phyloP scores from a whole-genome alignment of 2,888 invertebrate genomes.

The Aricia artaxerxes region DNA sequence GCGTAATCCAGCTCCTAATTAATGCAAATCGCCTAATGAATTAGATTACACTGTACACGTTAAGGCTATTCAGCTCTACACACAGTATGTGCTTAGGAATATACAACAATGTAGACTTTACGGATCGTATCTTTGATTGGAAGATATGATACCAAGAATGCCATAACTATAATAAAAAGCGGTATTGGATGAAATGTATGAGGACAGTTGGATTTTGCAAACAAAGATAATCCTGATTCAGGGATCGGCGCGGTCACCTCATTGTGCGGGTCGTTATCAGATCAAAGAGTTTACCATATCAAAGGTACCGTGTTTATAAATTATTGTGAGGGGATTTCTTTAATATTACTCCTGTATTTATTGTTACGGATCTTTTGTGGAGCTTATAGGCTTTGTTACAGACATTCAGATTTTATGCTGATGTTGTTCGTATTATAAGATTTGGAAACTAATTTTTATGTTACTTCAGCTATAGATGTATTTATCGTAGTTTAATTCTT shows the following conservation, averaged over 20 bases:
- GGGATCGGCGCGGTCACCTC: constrained; percentile 29
- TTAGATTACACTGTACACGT: constrained; percentile 16
- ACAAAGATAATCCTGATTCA: constrained; percentile 26
- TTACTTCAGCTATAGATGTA: background rate
- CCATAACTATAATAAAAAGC: background rate
- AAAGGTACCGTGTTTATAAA: constrained; percentile 23
- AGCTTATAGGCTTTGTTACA: background rate
- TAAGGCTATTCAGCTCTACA: background rate
- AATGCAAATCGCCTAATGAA: constrained; percentile 29
- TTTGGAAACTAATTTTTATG: background rate
- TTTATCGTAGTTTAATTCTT: background rate
- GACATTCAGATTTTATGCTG: background rate
- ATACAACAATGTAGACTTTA: background rate
- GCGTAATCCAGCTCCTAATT: constrained; percentile 25
- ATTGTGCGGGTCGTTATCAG: constrained; percentile 23
- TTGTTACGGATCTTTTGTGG: background rate
- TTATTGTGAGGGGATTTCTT: background rate
- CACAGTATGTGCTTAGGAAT: background rate
- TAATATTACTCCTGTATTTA: constrained; percentile 10
- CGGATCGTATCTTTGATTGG: background rate
- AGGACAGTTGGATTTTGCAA: background rate
- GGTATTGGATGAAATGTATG: background rate
- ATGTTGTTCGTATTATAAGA: too few species aligned
- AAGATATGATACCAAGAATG: background rate
- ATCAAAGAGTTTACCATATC: constrained; percentile 24